Evolutionary conservation across 2,888 invertebrate species (phyloP).

Genomic region (Lycocerus yunnanus): DNA sequence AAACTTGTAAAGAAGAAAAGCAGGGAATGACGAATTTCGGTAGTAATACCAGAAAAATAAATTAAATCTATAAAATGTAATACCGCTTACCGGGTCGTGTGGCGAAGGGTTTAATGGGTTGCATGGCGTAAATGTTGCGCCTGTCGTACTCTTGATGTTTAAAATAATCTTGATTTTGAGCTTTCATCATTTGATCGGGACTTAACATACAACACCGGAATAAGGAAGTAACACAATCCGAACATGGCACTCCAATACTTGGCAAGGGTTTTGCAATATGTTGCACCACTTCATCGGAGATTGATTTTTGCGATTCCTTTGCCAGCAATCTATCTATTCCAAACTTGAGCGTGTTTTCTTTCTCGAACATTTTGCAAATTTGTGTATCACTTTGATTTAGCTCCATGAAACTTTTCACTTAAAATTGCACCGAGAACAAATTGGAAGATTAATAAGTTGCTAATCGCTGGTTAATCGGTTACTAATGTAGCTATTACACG

Average conservation of each 20-base stretch:
- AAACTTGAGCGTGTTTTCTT: constrained; percentile 60
- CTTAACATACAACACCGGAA: constrained; percentile 64
- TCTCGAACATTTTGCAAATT: not conserved
- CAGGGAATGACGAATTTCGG: too few relatives aligned
- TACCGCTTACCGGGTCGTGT: constrained; percentile 48
- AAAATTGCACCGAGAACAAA: not conserved
- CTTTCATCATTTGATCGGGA: constrained; percentile 24
- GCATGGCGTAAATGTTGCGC: constrained; percentile 44
- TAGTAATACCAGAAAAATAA: too few relatives aligned
- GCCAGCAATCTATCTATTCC: constrained; percentile 73
- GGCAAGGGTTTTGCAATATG: constrained; percentile 46
- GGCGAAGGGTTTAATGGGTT: constrained; percentile 53
- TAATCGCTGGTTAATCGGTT: constrained; percentile 36
- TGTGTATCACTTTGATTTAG: constrained; percentile 1
- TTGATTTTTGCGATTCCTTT: constrained; percentile 47
- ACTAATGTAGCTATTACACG: constrained; percentile 36
- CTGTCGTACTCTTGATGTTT: constrained; percentile 28
- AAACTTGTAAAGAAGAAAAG: too few relatives aligned
- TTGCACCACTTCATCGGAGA: constrained; percentile 4
- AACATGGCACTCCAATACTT: constrained; percentile 59
- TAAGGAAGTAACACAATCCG: constrained; percentile 68
- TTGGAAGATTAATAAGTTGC: constrained; percentile 17
- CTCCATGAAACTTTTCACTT: not conserved
- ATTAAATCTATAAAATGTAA: too few relatives aligned
- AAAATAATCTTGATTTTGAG: constrained; percentile 18